Evolutionary conservation across 1,140 invertebrate genomes (phyloP).

Genomic region (Drosophila melanica): DNA sequence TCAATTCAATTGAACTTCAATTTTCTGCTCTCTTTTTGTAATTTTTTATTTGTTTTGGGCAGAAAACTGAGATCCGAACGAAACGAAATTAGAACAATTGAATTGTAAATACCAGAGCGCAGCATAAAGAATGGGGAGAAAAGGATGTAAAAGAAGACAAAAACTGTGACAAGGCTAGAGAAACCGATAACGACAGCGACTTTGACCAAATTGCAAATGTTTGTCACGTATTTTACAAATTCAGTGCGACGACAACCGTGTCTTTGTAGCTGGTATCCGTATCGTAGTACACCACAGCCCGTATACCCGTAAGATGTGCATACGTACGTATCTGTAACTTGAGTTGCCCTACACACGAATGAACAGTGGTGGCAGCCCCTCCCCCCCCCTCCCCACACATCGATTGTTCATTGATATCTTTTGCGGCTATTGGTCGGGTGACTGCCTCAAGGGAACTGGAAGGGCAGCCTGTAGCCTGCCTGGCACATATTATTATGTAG

Average conservation of each 20-base stretch:
- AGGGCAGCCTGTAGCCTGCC: slow-evolving; percentile 6
- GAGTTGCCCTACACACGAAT: slow-evolving; percentile 34
- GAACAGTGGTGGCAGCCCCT: slow-evolving; percentile 39
- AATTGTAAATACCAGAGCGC: slow-evolving; percentile 77
- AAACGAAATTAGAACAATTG: slow-evolving; percentile 81
- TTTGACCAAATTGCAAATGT: slow-evolving; percentile 75
- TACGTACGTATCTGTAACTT: slow-evolving; percentile 46
- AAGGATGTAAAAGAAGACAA: neutral
- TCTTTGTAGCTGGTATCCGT: slow-evolving; percentile 37
- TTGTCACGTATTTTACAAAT: slow-evolving; percentile 83
- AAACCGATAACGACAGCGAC: slow-evolving; percentile 25
- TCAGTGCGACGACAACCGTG: slow-evolving; percentile 72
- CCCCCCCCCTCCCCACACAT: no score
- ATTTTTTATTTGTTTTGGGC: slow-evolving; percentile 8
- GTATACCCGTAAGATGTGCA: slow-evolving; percentile 45
- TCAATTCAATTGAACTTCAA: slow-evolving; percentile 77
- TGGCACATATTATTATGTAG: slow-evolving; percentile 65
- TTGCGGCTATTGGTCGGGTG: slow-evolving; percentile 56
- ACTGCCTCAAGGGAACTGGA: slow-evolving; percentile 28
- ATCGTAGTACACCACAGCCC: no score
- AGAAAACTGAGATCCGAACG: slow-evolving; percentile 44
- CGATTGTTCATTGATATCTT: slow-evolving; percentile 81
- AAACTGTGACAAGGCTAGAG: slow-evolving; percentile 26
- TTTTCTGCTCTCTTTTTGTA: slow-evolving; percentile 30
- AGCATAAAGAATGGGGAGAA: slow-evolving; percentile 28